Conservation (phyloP, 1,140 invertebrate genomes). For the Forficula auricularia region DNA sequence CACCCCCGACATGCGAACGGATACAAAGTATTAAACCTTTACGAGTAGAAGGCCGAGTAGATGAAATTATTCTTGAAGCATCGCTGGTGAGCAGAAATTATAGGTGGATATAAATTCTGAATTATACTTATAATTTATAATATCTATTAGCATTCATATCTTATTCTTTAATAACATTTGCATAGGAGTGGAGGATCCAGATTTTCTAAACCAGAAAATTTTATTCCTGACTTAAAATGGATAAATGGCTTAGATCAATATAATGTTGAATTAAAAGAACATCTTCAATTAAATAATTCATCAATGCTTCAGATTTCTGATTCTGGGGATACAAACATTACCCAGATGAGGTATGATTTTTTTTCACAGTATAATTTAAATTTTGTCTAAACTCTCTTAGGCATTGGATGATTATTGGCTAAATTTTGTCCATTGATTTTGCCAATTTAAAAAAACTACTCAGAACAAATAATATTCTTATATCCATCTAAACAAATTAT, state of each 20-base stretch:
- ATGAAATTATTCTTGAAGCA: slow-evolving; percentile 75
- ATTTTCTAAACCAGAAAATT: slow-evolving; percentile 33
- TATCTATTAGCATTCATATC: too few species aligned
- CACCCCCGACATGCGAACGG: slow-evolving; percentile 37
- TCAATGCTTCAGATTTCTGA: slow-evolving; percentile 41
- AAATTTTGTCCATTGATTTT: too few species aligned
- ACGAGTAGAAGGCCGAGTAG: slow-evolving; percentile 61
- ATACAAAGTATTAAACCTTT: slow-evolving; percentile 45
- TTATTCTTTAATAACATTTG: too few species aligned
- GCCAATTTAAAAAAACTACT: too few species aligned
- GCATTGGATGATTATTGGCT: too few species aligned
- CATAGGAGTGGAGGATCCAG: slow-evolving; percentile 23
- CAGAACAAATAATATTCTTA: too few species aligned
- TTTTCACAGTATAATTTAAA: too few species aligned
- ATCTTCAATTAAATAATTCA: slow-evolving; percentile 52
- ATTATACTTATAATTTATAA: too few species aligned
- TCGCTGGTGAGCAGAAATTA: slow-evolving; percentile 32
- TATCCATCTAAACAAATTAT: too few species aligned
- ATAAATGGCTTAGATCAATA: slow-evolving; percentile 79
- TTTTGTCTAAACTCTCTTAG: too few species aligned
- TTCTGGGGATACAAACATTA: slow-evolving; percentile 37
- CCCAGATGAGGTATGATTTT: slow-evolving; percentile 42
- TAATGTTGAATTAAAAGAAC: slow-evolving; percentile 44
- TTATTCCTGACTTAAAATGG: slow-evolving; percentile 36
- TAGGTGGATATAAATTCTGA: too few species aligned